These are phyloP conservation scores for Cheilosia vernalis DNA, from an alignment of 2,888 invertebrate genomes.

Conservation along the genomic window DNA sequence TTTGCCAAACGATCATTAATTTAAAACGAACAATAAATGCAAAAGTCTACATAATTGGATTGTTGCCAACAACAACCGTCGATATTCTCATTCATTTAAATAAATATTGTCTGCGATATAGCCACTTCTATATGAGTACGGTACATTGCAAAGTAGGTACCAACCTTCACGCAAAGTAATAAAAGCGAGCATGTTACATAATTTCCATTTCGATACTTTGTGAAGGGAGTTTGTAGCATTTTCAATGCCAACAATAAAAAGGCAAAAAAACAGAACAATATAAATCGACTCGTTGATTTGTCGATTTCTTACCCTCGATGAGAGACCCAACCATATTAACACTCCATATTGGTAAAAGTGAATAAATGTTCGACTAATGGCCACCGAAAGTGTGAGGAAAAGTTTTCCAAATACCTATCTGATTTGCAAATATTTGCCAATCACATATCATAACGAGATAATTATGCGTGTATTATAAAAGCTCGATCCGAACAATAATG, in stretches of 20 bases:
- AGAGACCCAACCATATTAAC: neutral
- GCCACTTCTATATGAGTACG: neutral
- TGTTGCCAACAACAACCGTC: too few relatives aligned
- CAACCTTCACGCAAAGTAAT: slow-evolving; percentile 21
- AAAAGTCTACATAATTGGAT: too few relatives aligned
- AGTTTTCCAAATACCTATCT: neutral
- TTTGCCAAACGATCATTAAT: too few relatives aligned
- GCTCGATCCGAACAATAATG: neutral
- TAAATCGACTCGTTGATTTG: slow-evolving; percentile 20
- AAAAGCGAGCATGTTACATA: slow-evolving; percentile 3
- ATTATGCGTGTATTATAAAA: neutral
- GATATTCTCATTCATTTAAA: too few relatives aligned
- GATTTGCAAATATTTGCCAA: neutral
- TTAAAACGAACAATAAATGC: too few relatives aligned
- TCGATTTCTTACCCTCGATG: slow-evolving; percentile 4
- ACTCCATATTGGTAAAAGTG: neutral
- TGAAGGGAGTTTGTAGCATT: slow-evolving; percentile 33
- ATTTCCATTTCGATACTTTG: slow-evolving; percentile 7
- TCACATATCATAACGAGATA: slow-evolving; percentile 7
- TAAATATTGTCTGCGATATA: neutral
- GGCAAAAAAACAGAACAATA: neutral
- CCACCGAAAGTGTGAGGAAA: neutral
- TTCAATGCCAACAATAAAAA: slow-evolving; percentile 36
- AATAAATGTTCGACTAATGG: neutral
- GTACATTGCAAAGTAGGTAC: neutral